A percentile compares a stretch with the other conserved stretches of the same genome.
These are phyloP conservation scores for Bactericera cockerelli DNA, from an alignment of 1,140 invertebrate genomes.

Conservation along the genomic window DNA sequence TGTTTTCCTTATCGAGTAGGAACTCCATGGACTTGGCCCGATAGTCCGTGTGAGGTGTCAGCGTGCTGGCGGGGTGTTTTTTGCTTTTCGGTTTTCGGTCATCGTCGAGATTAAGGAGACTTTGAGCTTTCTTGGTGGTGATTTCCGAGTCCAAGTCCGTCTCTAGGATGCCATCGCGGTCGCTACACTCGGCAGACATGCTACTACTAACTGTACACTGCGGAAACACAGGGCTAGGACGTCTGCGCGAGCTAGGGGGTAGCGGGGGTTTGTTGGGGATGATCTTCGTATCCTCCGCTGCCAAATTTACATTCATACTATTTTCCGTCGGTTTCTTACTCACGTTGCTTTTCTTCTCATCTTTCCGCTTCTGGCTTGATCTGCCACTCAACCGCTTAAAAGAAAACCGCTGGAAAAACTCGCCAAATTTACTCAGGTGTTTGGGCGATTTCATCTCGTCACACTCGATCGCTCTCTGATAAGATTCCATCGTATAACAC, in stretches of 20 bases:
- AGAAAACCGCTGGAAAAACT: conserved; percentile 36
- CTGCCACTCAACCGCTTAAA: conserved; percentile 33
- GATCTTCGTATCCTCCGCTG: conserved; percentile 23
- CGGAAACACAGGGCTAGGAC: conserved; percentile 17
- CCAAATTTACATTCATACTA: background rate
- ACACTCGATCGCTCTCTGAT: conserved; percentile 26
- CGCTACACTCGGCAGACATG: conserved; percentile 22
- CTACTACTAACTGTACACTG: conserved; percentile 13
- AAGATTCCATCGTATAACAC: conserved; percentile 11
- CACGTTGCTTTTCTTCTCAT: conserved; percentile 7
- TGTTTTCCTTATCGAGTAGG: conserved; percentile 76
- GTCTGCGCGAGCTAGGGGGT: conserved; percentile 13
- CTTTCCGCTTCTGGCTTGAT: conserved; percentile 22
- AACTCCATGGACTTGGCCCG: conserved; percentile 84
- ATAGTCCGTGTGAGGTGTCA: conserved; percentile 26
- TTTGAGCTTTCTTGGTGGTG: conserved; percentile 44
- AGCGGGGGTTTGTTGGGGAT: conserved; percentile 29
- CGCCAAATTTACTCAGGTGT: conserved; percentile 27
- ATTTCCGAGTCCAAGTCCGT: conserved; percentile 65
- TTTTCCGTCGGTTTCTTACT: background rate
- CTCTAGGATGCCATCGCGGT: conserved; percentile 40
- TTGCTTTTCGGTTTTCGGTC: conserved; percentile 18
- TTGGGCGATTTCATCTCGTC: conserved; percentile 18
- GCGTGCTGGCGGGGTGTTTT: conserved; percentile 14
- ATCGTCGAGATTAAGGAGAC: conserved; percentile 52